These are phyloP conservation scores for Syngnathoides biaculeatus DNA, from an alignment of 2,113 vertebrate species.

Conservation along the genomic window DNA sequence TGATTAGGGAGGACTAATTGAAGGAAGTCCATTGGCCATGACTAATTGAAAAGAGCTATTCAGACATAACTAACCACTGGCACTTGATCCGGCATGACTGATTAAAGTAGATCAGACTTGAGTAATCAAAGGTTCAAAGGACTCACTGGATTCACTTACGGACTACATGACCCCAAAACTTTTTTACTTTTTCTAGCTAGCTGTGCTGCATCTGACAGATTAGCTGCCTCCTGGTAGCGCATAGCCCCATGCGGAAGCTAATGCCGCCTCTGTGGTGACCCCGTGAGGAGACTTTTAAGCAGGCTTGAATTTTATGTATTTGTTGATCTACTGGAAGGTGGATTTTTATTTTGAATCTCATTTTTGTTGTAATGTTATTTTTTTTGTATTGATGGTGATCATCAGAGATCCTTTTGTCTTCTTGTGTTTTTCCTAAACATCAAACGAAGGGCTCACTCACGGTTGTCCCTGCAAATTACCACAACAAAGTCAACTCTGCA, in stretches of 20 bases:
- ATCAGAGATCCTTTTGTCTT: neutral
- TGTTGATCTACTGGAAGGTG: neutral
- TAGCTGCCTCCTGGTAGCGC: neutral
- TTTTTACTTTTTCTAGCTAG: neutral
- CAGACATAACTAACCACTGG: no score
- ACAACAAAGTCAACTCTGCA: neutral
- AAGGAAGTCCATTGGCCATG: no score
- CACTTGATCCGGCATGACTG: neutral
- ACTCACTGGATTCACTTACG: neutral
- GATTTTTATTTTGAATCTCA: neutral
- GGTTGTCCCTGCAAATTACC: neutral
- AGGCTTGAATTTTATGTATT: neutral
- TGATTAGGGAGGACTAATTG: no score
- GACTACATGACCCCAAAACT: neutral
- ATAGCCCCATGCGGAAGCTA: neutral
- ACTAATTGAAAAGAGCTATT: no score
- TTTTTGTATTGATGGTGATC: neutral
- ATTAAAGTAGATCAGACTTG: neutral
- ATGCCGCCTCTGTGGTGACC: neutral
- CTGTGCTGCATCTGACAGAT: neutral
- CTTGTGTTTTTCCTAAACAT: neutral
- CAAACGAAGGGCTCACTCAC: conserved; percentile 1
- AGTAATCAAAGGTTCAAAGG: neutral
- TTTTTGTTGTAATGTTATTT: neutral
- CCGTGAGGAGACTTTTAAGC: neutral